These are phyloP conservation scores for Malacoraja senta DNA, from an alignment of 2,797 vertebrate genomes.

Conservation along the genomic window DNA sequence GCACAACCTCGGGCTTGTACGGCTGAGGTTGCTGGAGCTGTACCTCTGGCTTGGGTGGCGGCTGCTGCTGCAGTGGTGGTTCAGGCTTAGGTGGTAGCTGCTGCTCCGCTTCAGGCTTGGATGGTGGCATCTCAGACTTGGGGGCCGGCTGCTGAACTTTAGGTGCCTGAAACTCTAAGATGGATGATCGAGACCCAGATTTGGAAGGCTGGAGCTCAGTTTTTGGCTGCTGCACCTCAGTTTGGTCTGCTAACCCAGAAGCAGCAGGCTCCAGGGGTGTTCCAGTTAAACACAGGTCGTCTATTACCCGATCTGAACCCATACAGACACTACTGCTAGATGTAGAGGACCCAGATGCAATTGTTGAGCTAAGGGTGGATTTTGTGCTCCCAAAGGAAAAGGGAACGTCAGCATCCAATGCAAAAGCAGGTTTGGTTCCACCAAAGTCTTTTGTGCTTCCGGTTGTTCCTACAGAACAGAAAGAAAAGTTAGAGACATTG, in stretches of 20 bases:
- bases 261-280: not conserved
- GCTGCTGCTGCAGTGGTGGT: no score
- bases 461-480: constrained; percentile 45
- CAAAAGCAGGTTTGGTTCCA: constrained; percentile 57
- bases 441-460: constrained; percentile 62
- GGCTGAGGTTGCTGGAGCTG: not conserved
- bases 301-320: not conserved
- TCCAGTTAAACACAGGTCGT: not conserved
- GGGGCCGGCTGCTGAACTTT: not conserved
- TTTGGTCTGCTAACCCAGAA: constrained; percentile 46
- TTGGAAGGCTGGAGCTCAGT: not conserved
- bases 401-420: constrained; percentile 53
- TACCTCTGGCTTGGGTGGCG: not conserved
- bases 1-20: not conserved
- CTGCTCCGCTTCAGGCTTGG: not conserved
- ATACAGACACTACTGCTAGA: not conserved
- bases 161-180: not conserved
- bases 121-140: not conserved
- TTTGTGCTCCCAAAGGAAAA: constrained; percentile 58
- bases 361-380: constrained; percentile 42
- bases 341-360: not conserved
- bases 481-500: constrained; percentile 39
- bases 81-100: not conserved
- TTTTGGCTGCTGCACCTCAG: constrained; percentile 50
- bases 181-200: not conserved